phyloP scores from a whole-genome alignment of 2,888 invertebrate genomes.

The Conchocele bisecta region DNA sequence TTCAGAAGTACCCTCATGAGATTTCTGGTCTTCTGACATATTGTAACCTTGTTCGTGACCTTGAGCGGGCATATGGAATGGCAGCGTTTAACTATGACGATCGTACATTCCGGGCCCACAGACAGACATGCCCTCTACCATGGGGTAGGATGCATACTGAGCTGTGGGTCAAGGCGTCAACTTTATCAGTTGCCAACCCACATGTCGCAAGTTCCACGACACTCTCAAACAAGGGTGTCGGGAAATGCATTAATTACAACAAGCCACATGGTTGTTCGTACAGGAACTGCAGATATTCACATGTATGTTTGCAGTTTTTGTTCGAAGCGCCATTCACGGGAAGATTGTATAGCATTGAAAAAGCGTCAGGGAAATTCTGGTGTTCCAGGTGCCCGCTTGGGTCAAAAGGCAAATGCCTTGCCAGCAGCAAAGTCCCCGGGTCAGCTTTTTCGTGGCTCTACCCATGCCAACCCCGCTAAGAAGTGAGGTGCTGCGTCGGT shows the following conservation, averaged over 20 bases:
- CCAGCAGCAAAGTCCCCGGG: too few relatives aligned
- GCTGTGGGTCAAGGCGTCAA: neutral
- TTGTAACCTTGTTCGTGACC: neutral
- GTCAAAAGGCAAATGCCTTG: too few relatives aligned
- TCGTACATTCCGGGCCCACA: neutral
- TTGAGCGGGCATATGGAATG: neutral
- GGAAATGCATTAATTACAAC: neutral
- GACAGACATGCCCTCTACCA: neutral
- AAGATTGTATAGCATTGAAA: neutral
- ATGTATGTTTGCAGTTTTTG: slow-evolving; percentile 7
- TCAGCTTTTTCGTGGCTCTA: too few relatives aligned
- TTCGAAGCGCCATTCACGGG: neutral
- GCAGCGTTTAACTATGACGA: neutral
- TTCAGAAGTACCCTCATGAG: neutral
- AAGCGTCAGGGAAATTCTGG: too few relatives aligned
- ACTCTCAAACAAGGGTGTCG: too few relatives aligned
- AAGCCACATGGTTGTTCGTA: neutral
- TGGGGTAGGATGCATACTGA: slow-evolving; percentile 1
- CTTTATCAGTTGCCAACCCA: neutral
- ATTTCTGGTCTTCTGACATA: neutral
- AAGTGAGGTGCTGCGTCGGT: neutral
- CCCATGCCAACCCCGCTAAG: slow-evolving; percentile 3
- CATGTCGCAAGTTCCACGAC: neutral
- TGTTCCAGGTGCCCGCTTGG: too few relatives aligned
- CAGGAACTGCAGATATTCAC: neutral